Evolutionary conservation across 2,888 invertebrate genomes (phyloP), one percentile per base, ranked within the genome.

Genomic region (Unio pictorum): DNA sequence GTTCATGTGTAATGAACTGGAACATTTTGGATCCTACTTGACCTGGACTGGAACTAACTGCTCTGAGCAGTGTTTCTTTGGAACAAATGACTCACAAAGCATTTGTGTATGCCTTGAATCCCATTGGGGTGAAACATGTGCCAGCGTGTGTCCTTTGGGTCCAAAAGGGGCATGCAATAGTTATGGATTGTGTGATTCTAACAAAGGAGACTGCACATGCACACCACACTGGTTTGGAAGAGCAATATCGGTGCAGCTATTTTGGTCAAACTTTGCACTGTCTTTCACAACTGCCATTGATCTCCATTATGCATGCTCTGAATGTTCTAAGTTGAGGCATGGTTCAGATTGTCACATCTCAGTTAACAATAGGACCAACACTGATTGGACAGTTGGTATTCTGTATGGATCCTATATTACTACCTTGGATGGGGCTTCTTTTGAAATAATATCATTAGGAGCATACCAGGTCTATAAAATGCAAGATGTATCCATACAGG

Each of bases 311-410:
- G 61, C 81, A 0, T 83, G 84, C 73, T 65, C 74, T 4, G 61
- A 55, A 5, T 85, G 84, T 69, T 80, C 84, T 18, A 67, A 63
- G 23, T 75, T 76, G n/a, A 83, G 83, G 84, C 45, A 68, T 18
- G 82, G 84, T 11, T 64, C 64, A 15, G 78, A 84, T 64, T 85
- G 84, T 64, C 69, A 73, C 64, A 70, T 83, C 66, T 79, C 79
- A 1, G 62, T 76, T 34, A 74, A 75, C 30, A 58, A 58, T 3
- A 60, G 45, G 4, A 64, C 64, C 34, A 58, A 66, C n/a, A n/a
- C 57, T 7, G 55, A 60, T 0, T 61, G 66, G 20, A 66, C 62
- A 26, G 71, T 72, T 30, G 81, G 73, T 17, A 71, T 82, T 26
- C 60, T 76, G 8, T 80, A 72, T 64, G 79, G 80, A 26, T 73